Evolutionary conservation across 2,888 invertebrate species (phyloP).

Genomic region (Melipona beecheii): DNA sequence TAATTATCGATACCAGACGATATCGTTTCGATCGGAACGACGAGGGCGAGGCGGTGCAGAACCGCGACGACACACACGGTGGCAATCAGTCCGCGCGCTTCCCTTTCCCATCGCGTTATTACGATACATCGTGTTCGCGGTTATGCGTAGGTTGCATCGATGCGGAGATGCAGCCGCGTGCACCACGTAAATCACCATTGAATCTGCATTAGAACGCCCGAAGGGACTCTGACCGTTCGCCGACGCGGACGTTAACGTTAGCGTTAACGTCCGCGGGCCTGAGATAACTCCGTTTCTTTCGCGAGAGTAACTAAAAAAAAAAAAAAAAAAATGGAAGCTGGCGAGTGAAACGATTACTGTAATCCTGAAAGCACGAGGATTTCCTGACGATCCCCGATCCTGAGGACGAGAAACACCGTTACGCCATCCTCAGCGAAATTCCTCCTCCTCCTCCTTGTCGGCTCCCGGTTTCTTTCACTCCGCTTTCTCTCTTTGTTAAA

Average conservation of each 20-base stretch:
- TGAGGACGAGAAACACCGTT: conserved; percentile 16
- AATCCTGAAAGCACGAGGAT: conserved; percentile 4
- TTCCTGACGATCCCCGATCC: conserved; percentile 26
- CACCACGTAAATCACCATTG: conserved; percentile 36
- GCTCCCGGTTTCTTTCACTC: not conserved
- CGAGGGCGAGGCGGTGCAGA: conserved; percentile 11
- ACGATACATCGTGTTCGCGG: conserved; percentile 47
- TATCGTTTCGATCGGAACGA: not conserved
- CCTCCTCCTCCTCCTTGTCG: not conserved
- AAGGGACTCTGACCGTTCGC: conserved; percentile 13
- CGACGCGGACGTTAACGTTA: conserved; percentile 18
- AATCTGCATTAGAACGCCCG: conserved; percentile 37
- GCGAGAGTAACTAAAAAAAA: not conserved
- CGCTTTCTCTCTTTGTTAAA: too few relatives aligned
- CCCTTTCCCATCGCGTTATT: conserved; percentile 57
- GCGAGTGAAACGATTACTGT: conserved; percentile 11
- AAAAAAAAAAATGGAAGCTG: not conserved
- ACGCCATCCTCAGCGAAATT: not conserved
- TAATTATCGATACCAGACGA: not conserved
- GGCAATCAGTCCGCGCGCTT: conserved; percentile 49
- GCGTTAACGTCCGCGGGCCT: conserved; percentile 36
- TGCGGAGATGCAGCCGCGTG: conserved; percentile 19
- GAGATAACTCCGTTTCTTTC: conserved; percentile 16
- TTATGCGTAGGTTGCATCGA: conserved; percentile 40
- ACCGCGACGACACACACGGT: conserved; percentile 54